Percentiles rank a stretch among this genome's conserved stretches.
Conservation (phyloP, 2,113 vertebrate species). For the Petroica traversi region DNA sequence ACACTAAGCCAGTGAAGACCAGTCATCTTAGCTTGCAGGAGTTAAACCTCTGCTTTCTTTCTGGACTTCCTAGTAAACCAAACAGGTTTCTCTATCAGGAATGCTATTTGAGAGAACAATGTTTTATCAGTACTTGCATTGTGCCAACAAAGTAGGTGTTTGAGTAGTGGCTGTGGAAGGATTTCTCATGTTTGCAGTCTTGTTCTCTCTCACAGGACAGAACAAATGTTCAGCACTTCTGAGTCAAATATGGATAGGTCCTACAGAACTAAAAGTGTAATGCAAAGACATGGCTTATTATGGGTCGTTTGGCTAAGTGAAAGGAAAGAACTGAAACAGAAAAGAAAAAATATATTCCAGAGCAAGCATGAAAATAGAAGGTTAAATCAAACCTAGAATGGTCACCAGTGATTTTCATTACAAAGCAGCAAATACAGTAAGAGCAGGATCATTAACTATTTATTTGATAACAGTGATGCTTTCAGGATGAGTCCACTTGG, state of each 20-base stretch:
- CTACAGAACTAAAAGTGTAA: not conserved
- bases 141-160: constrained; percentile 12
- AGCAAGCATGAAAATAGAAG: not conserved
- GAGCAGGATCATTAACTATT: not conserved
- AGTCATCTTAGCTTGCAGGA: not conserved
- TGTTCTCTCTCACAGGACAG: constrained; percentile 4
- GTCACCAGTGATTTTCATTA: not conserved
- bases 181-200: not conserved
- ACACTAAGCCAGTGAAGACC: not conserved
- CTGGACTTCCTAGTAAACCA: not conserved
- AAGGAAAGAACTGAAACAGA: not conserved
- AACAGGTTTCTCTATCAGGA: not conserved
- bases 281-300: not conserved
- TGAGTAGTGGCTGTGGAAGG: not conserved
- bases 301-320: not conserved
- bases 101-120: not conserved
- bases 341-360: not conserved
- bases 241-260: not conserved
- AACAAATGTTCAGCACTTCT: not conserved
- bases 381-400: not conserved
- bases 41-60: not conserved
- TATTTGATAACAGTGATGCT: not conserved
- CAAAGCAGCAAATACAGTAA: not conserved
- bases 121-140: constrained; percentile 16
- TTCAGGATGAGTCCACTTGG: not conserved